phyloP scores from a whole-genome alignment of 2,113 vertebrate species.

The Tachuris rubrigastra region DNA sequence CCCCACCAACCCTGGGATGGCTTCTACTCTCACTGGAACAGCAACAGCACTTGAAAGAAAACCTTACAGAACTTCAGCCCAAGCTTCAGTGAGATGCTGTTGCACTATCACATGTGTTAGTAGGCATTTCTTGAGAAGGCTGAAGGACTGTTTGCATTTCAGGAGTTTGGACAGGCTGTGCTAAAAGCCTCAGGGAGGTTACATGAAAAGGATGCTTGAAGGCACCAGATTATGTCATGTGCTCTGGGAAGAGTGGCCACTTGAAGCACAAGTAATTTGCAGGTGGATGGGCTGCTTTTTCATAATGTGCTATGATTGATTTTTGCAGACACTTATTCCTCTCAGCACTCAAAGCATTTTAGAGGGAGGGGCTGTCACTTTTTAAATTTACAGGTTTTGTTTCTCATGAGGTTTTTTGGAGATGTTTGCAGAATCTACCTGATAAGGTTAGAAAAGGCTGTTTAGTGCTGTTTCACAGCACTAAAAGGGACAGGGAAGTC shows the following conservation, averaged over 20 bases:
- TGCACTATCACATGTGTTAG: not conserved
- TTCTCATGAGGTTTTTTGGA: not conserved
- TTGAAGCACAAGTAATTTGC: not conserved
- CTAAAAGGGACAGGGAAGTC: not conserved
- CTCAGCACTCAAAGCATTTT: not conserved
- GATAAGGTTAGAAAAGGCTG: not conserved
- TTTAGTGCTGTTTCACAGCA: not conserved
- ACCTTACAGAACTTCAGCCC: not conserved
- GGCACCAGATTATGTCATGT: not conserved
- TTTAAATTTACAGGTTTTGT: not conserved
- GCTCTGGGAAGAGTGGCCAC: not conserved
- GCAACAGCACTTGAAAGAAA: not conserved
- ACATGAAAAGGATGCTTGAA: not conserved
- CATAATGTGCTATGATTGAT: not conserved
- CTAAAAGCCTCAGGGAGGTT: not conserved
- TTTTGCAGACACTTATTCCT: not conserved
- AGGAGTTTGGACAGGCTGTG: not conserved
- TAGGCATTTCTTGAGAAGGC: not conserved
- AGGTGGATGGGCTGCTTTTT: not conserved
- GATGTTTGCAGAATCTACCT: not conserved
- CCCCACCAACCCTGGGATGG: not conserved
- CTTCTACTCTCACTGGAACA: not conserved
- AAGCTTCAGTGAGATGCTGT: not conserved
- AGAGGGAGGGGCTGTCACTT: not conserved
- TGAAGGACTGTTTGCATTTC: conserved; percentile 30